phyloP scores from a whole-genome alignment of 2,888 invertebrate species.

The Eurytoma adleriae region DNA sequence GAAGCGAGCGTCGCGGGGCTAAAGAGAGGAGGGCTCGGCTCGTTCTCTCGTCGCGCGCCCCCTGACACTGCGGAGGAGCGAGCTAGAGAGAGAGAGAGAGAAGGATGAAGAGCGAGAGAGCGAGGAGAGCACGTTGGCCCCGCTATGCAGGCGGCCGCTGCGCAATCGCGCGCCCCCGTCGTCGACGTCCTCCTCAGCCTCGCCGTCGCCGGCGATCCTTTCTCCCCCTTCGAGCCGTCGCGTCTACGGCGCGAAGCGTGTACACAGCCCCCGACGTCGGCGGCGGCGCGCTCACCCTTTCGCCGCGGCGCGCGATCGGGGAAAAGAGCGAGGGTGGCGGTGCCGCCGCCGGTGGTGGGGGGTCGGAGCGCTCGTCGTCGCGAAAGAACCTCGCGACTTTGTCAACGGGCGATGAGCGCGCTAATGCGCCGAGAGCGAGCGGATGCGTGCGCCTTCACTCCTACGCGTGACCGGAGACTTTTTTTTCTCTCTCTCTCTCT shows the following conservation, averaged over 20 bases:
- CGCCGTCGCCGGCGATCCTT: slow-evolving; percentile 34
- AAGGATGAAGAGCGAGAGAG: slow-evolving; percentile 41
- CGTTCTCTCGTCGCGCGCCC: slow-evolving; percentile 49
- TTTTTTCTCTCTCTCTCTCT: slow-evolving; percentile 20
- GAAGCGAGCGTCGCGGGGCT: background rate
- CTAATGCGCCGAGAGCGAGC: slow-evolving; percentile 39
- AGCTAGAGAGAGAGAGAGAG: slow-evolving; percentile 34
- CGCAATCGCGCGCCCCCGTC: slow-evolving; percentile 58
- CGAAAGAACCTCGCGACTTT: slow-evolving; percentile 53
- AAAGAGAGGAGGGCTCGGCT: slow-evolving; percentile 47
- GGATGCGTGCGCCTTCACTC: slow-evolving; percentile 40
- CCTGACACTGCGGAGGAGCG: slow-evolving; percentile 44
- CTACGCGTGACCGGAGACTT: slow-evolving; percentile 42
- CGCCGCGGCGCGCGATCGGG: slow-evolving; percentile 42
- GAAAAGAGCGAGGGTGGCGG: slow-evolving; percentile 8
- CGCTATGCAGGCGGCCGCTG: slow-evolving; percentile 59
- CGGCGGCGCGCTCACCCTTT: slow-evolving; percentile 53
- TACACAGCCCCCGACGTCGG: slow-evolving; percentile 57
- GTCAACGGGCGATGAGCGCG: slow-evolving; percentile 43
- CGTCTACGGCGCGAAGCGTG: slow-evolving; percentile 32
- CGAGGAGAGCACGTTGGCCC: slow-evolving; percentile 54
- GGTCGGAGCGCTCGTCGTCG: slow-evolving; percentile 7
- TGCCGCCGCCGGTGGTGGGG: background rate
- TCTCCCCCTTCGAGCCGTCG: slow-evolving; percentile 16
- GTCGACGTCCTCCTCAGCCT: slow-evolving; percentile 8